These are phyloP conservation scores for Cyprinodon variegatus DNA, from an alignment of 2,113 vertebrate species.

Conservation along the genomic window DNA sequence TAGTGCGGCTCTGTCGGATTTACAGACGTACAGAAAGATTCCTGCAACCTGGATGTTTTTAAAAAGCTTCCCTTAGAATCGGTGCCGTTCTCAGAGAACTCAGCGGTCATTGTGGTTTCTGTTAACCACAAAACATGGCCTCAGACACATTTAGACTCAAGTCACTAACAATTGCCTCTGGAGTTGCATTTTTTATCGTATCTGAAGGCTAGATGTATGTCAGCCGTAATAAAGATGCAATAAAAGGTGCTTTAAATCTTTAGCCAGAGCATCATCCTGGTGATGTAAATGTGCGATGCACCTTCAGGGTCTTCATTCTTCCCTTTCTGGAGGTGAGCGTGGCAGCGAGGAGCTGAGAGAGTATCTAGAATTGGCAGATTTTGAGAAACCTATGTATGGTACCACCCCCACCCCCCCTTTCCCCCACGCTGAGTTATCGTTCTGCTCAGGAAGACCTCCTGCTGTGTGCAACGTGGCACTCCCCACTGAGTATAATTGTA, in stretches of 20 bases:
- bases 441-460: conserved; percentile 40
- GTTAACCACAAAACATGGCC: too few relatives aligned
- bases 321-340: conserved; percentile 17
- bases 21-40: too few relatives aligned
- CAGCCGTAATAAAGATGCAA: too few relatives aligned
- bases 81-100: too few relatives aligned
- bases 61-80: too few relatives aligned
- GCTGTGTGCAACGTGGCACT: not conserved
- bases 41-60: too few relatives aligned
- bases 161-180: too few relatives aligned
- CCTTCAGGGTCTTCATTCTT: conserved; percentile 14
- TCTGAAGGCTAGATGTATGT: too few relatives aligned
- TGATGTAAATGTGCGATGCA: not conserved
- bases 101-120: too few relatives aligned
- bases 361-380: conserved; percentile 50
- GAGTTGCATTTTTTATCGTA: too few relatives aligned
- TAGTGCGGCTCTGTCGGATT: too few relatives aligned
- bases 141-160: too few relatives aligned
- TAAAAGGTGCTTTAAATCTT: not conserved
- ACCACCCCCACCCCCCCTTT: conserved; percentile 26
- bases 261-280: not conserved
- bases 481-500: conserved; percentile 45
- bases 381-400: conserved; percentile 30
- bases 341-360: conserved; percentile 34
- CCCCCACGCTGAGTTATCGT: conserved; percentile 6